Evolutionary conservation across 2,797 vertebrate genomes (phyloP).

Genomic region (Alosa sapidissima): DNA sequence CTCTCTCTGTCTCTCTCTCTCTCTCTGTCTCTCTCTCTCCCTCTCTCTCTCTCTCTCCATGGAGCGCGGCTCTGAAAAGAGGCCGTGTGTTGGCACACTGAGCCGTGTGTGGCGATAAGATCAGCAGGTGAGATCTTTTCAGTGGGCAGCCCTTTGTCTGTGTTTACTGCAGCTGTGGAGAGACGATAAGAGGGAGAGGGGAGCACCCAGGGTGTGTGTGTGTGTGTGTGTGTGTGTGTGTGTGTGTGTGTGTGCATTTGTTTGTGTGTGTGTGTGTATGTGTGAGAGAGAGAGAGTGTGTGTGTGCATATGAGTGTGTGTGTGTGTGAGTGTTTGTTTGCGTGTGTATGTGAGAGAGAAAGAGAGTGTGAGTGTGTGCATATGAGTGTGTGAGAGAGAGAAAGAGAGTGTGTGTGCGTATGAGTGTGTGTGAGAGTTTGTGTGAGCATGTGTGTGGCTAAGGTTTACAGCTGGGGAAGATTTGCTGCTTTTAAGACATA

Average conservation of each 20-base stretch:
- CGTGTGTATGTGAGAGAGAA: not conserved
- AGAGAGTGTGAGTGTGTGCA: not conserved
- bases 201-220: not conserved
- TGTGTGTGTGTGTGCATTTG: not conserved
- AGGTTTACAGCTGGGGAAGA: slow-evolving; percentile 44
- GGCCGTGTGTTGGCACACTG: slow-evolving; percentile 66
- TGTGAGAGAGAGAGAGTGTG: not conserved
- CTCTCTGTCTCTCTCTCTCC: not conserved
- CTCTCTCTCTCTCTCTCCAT: not conserved
- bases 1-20: not conserved
- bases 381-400: not conserved
- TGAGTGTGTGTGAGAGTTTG: not conserved
- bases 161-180: slow-evolving; percentile 74
- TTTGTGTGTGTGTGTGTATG: slow-evolving; percentile 3
- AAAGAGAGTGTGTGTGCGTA: not conserved
- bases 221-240: not conserved
- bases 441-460: not conserved
- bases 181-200: slow-evolving; percentile 60
- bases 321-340: no score
- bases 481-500: slow-evolving; percentile 43
- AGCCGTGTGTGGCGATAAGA: slow-evolving; percentile 68
- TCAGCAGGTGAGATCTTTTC: slow-evolving; percentile 76
- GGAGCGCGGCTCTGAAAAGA: slow-evolving; percentile 61
- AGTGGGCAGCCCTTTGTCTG: slow-evolving; percentile 67
- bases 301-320: not conserved